A percentile compares a stretch with the other conserved stretches of the same genome.
Evolutionary conservation across 2,113 vertebrate species (phyloP).

Genomic region (Pteropus alecto): DNA sequence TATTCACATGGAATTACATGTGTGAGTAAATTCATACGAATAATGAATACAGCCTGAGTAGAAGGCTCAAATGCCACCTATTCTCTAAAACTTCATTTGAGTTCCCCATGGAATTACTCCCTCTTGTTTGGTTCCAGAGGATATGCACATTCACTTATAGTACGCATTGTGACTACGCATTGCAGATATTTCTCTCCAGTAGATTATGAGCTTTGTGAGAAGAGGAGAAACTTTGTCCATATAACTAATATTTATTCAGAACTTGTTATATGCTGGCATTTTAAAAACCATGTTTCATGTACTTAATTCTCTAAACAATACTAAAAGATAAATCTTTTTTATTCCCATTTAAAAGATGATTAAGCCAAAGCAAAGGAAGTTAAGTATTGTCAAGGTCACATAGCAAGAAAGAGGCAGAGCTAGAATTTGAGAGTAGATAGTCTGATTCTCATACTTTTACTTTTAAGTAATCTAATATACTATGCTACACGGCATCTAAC

Average conservation of each 20-base stretch:
- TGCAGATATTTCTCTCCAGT: background rate
- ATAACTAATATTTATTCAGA: background rate
- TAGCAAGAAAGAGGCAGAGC: background rate
- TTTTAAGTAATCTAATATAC: background rate
- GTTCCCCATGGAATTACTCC: background rate
- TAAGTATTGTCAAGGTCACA: background rate
- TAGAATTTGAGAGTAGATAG: background rate
- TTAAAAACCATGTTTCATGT: background rate
- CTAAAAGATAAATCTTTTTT: background rate
- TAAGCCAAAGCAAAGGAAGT: background rate
- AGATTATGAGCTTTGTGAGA: background rate
- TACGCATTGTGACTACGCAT: rapidly evolving
- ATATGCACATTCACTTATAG: background rate
- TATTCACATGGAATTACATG: background rate
- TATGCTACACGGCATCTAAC: background rate
- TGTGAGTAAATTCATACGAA: background rate
- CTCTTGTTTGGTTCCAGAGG: background rate
- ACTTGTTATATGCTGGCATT: background rate
- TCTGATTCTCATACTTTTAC: background rate
- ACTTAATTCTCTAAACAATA: background rate
- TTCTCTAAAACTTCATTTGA: background rate
- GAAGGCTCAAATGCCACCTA: background rate
- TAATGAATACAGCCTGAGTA: background rate
- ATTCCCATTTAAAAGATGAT: background rate
- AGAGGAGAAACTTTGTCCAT: background rate